Conservation (phyloP, 2,113 vertebrate genomes). For the Propithecus coquereli region DNA sequence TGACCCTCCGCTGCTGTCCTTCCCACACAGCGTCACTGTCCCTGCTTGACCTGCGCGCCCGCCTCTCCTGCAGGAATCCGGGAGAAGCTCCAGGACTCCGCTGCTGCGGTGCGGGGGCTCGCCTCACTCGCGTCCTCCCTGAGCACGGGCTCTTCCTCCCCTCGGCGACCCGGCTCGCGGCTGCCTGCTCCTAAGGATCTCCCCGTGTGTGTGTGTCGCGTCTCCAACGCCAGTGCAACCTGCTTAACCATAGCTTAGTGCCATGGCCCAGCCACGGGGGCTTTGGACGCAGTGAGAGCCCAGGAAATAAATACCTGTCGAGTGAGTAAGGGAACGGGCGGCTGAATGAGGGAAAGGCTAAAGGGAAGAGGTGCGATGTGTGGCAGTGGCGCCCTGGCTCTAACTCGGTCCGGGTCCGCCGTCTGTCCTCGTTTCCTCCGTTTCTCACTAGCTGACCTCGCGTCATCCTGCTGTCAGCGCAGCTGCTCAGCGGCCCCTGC, state of each 20-base stretch:
- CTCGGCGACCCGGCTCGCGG: rapidly evolving
- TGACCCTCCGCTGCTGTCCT: rapidly evolving
- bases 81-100: too few species aligned
- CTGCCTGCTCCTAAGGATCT: neutral
- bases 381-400: rapidly evolving
- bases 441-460: neutral
- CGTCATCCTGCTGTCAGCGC: rapidly evolving
- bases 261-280: neutral
- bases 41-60: rapidly evolving
- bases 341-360: neutral
- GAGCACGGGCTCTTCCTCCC: neutral
- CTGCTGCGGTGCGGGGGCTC: rapidly evolving
- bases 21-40: neutral
- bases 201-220: too few species aligned
- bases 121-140: rapidly evolving
- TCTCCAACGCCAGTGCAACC: rapidly evolving
- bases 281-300: neutral
- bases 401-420: rapidly evolving
- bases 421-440: rapidly evolving
- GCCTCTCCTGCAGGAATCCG: neutral
- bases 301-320: too few species aligned
- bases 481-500: neutral
- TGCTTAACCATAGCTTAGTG: too few species aligned
- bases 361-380: rapidly evolving
- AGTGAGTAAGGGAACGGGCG: neutral